Percentiles rank a stretch among this genome's conserved stretches.
Evolutionary conservation across 2,797 vertebrate genomes (phyloP).

Genomic region (Mareca penelope): DNA sequence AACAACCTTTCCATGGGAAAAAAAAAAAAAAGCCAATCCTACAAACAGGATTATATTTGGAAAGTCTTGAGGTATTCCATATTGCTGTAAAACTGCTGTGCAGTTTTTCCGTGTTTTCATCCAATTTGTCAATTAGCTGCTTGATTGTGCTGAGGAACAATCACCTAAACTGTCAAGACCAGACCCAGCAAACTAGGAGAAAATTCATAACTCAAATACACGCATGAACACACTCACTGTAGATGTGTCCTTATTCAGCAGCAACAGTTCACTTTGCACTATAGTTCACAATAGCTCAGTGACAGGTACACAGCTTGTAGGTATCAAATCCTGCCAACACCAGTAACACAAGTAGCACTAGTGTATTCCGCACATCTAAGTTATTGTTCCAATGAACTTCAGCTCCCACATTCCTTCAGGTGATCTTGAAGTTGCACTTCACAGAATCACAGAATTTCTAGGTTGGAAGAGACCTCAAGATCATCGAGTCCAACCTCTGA

Average conservation of each 20-base stretch:
- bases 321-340: not conserved
- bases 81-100: not conserved
- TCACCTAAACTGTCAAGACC: not conserved
- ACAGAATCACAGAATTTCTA: not conserved
- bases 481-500: too few species aligned
- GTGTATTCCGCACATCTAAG: not conserved
- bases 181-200: not conserved
- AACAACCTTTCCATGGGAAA: not conserved
- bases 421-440: not conserved
- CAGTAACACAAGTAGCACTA: not conserved
- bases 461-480: too few species aligned
- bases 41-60: not conserved
- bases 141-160: not conserved
- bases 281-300: accelerated
- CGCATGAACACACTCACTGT: not conserved
- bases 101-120: not conserved
- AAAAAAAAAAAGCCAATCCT: not conserved
- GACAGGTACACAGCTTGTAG: conserved; percentile 14
- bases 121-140: not conserved
- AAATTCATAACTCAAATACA: not conserved
- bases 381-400: not conserved
- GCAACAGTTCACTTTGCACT: not conserved
- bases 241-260: not conserved
- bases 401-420: not conserved
- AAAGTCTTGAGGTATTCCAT: not conserved